Conservation (phyloP, 2,113 vertebrate species). For the Trematomus loennbergii region DNA sequence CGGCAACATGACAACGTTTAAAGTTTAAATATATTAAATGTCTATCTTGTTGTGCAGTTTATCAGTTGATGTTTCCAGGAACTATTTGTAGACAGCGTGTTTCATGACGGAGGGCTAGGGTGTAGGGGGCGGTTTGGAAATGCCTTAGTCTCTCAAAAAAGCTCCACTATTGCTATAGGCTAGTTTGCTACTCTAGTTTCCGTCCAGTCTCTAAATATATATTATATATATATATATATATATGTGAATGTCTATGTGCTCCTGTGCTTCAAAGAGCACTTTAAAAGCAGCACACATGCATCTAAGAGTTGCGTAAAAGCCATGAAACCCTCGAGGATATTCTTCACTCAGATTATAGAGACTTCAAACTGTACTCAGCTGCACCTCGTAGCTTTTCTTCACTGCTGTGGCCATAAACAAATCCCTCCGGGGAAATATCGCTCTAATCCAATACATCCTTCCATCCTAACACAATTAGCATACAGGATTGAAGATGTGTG, state of each 20-base stretch:
- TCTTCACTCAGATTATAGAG: conserved; percentile 21
- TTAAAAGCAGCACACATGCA: conserved; percentile 5
- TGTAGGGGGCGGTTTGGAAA: too few relatives aligned
- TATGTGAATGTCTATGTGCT: background rate
- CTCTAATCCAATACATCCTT: conserved; percentile 30
- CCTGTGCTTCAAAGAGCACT: conserved; percentile 11
- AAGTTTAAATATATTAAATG: too few relatives aligned
- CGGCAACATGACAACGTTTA: too few relatives aligned
- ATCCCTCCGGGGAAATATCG: background rate
- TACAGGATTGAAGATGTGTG: background rate
- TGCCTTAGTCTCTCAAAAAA: background rate
- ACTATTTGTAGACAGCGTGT: too few relatives aligned
- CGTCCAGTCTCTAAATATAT: too few relatives aligned
- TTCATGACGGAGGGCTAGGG: too few relatives aligned
- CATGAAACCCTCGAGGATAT: conserved; percentile 32
- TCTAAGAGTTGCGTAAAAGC: conserved; percentile 31
- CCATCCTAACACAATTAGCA: conserved; percentile 17
- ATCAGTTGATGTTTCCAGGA: too few relatives aligned
- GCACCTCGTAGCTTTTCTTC: conserved; percentile 15
- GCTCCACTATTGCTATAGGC: background rate
- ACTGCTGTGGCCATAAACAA: conserved; percentile 23
- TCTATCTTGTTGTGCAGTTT: too few relatives aligned
- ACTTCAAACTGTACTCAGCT: conserved; percentile 25
- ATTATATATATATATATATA: background rate
- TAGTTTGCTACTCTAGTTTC: too few relatives aligned